phyloP scores from a whole-genome alignment of 2,113 vertebrate species.

The Campylorhamphus procurvoides region DNA sequence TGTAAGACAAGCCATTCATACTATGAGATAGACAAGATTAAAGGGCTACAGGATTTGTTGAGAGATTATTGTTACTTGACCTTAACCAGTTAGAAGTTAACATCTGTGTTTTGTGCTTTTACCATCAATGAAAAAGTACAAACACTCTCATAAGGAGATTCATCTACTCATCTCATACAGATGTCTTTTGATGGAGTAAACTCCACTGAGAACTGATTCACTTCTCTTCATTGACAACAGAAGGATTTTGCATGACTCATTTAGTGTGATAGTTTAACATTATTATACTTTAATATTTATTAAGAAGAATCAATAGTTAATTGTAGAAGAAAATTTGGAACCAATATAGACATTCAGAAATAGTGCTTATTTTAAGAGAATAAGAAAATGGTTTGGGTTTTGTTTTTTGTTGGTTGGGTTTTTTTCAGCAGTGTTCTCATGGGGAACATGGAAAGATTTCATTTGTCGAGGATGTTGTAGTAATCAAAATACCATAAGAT shows the following conservation, averaged over 20 bases:
- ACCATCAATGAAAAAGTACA: background rate
- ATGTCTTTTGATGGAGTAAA: background rate
- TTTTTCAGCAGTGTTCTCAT: background rate
- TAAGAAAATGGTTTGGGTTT: background rate
- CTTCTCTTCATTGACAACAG: background rate
- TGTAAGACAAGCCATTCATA: background rate
- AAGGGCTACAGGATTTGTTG: background rate
- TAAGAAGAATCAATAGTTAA: background rate
- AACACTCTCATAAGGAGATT: background rate
- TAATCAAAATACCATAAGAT: background rate
- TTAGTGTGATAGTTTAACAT: background rate
- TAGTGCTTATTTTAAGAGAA: background rate
- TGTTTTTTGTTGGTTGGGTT: background rate
- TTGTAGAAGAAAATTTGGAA: background rate
- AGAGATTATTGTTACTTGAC: background rate
- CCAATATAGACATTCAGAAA: background rate
- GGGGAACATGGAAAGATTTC: background rate
- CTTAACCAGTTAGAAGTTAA: background rate
- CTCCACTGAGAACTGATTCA: background rate
- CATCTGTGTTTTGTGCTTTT: background rate
- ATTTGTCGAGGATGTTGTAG: background rate
- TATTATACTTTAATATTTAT: background rate
- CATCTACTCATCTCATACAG: background rate
- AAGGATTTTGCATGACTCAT: background rate
- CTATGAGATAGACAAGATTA: background rate